Evolutionary conservation across 2,113 vertebrate genomes (phyloP).

Genomic region (Neotragus moschatus): DNA sequence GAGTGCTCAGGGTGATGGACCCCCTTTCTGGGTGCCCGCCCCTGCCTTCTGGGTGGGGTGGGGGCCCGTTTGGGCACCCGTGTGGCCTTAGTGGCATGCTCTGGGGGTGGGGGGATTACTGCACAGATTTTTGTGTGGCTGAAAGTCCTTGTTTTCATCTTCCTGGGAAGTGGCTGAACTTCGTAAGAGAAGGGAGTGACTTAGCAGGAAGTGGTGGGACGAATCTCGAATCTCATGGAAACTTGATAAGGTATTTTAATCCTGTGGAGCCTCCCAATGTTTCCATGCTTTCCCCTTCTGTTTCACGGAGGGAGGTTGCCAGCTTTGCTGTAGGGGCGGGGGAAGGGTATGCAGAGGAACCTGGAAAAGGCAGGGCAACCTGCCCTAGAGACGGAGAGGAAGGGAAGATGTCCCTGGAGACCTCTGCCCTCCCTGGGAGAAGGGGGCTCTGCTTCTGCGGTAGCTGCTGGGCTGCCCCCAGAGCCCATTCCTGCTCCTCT

Average conservation of each 20-base stretch:
- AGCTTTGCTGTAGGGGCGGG: background rate
- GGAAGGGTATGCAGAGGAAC: background rate
- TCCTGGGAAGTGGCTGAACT: background rate
- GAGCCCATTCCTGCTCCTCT: background rate
- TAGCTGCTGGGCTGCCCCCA: background rate
- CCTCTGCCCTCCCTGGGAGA: background rate
- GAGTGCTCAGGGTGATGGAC: background rate
- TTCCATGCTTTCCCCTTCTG: background rate
- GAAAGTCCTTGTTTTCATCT: background rate
- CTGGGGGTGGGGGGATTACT: background rate
- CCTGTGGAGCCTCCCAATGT: accelerated
- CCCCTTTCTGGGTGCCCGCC: background rate
- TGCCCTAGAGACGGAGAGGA: background rate
- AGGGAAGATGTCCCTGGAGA: background rate
- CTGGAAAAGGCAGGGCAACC: background rate
- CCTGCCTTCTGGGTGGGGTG: background rate
- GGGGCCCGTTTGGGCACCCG: background rate
- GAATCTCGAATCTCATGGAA: background rate
- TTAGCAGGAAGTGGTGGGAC: background rate
- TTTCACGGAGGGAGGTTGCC: background rate
- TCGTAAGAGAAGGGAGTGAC: background rate
- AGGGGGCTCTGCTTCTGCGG: background rate
- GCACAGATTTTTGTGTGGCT: background rate
- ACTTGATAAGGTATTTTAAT: background rate
- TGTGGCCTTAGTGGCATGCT: background rate